Base-by-base conservation (phyloP, 1,140 invertebrate species). In the Papilio helenus region DNA sequence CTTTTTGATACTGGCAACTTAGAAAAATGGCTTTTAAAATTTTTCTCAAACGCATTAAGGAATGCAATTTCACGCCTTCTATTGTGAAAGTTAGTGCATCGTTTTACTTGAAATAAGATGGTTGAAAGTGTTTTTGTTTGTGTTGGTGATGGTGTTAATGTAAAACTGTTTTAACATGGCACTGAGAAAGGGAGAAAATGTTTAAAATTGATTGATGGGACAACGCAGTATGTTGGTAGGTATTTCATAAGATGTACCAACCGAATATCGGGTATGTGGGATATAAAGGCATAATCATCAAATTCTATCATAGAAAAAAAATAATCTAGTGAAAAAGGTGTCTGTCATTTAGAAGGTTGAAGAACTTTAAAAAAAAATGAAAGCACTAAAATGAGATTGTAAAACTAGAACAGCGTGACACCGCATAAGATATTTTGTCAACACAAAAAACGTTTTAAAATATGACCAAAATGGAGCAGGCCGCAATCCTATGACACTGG, bases 391-490 rank as follows among this genome's bases (percentile, higher is more conserved):
- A 2, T 12, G 58, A 61, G 9, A 16, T 68, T 68, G 26, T 18
- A 29, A 68, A 29, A 68, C 26, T 68, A 68, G 61, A 68, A 68
- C 61, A 4, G 3, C 26, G 26, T 29, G 61, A 68, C 26, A 29
- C 1, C 7, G 61, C 12, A 18, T 68, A 68, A 16, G 2, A 68
- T 68, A 61, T 23, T 61, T 61, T 61, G 58, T 68, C 26, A 34
- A 68, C 20, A 29, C 23, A 49, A 12, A 39, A 26, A 74, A 46
- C 12, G 10, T 49, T 74, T 74, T 74, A 74, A 49, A 49, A 51
- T 74, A 49, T 51, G 42, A 26, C 72, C 42, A 74, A 74, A 74
- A 74, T 74, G 44, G 72, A 73, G 20, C 72, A 73, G 72, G 10
- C 72, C 20, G 72, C 72, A 73, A 16, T 73, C 42, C 39, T 73